Conservation (phyloP, 2,113 vertebrate species). For the Athene cunicularia region DNA sequence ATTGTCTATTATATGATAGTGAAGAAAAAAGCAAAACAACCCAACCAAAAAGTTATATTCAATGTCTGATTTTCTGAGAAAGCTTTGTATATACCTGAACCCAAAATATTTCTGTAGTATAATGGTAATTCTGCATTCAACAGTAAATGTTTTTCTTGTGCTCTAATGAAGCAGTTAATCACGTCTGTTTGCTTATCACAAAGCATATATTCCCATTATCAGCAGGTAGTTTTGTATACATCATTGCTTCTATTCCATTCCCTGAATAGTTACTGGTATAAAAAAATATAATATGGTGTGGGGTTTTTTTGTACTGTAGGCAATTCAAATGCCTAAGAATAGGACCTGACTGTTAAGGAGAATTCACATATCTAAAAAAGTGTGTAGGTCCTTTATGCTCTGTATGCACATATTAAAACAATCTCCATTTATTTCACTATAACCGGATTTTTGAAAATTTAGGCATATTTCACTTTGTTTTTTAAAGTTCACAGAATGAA, state of each 20-base stretch:
- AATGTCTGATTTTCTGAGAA: background rate
- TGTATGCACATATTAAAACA: background rate
- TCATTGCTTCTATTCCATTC: background rate
- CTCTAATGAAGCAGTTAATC: conserved; percentile 46
- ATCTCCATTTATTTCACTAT: background rate
- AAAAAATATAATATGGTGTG: background rate
- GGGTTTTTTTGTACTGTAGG: rapidly evolving
- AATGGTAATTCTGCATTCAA: background rate
- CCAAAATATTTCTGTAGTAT: conserved; percentile 9
- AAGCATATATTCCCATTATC: background rate
- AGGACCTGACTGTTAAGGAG: background rate
- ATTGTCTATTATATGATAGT: background rate
- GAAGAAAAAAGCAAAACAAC: background rate
- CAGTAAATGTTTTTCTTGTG: conserved; percentile 14
- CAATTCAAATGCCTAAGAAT: background rate
- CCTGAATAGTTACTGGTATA: background rate
- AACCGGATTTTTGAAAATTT: background rate
- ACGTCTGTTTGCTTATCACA: background rate
- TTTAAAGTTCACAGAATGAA: background rate
- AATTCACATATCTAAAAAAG: background rate
- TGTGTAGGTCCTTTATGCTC: background rate
- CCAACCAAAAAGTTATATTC: background rate
- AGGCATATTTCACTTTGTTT: background rate
- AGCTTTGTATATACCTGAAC: background rate
- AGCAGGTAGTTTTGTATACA: background rate